Base-by-base conservation (phyloP, 2,113 vertebrate genomes). In the Piprites chloris region DNA sequence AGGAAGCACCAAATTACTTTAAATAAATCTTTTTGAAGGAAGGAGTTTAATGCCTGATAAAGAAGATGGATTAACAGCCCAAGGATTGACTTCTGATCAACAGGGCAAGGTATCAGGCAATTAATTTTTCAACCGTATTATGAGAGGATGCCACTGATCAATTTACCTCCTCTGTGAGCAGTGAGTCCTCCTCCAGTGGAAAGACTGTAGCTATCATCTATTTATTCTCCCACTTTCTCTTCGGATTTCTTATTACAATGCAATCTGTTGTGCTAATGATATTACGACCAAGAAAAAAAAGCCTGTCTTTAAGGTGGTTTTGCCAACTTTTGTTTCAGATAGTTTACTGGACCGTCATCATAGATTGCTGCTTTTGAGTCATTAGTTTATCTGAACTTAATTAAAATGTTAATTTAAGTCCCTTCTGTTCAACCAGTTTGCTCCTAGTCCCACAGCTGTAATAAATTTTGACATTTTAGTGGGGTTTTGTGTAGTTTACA, bases 361-460 rank as follows among this genome's bases (percentile, higher is more conserved):
- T 9, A 61, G 28, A 63, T 49, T 33, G 19, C n/a, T 91, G 49
- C 23, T 74, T 89, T 91, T 47, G 33, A 92, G 49, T 73, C 35
- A 68, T 61, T 91, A 85, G 56, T 82, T 95, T 89, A 75, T 93
- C 94, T 84, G 65, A 93, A 87, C 14, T 77, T 87, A 87, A 86
- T 89, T 85, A 84, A 84, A 83, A 67, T 24, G 7, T 9, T 59
- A 80, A 77, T 88, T 93, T 47, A 71, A 68, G 17, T 74, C 46
- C 1, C 15, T 92, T 72, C 13, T 12, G 52, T 90, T 77, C 39
- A 61, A 61, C 27, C 33, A 47, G 46, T 87, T 84, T 52, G 56
- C 24, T 87, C 7, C 50, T 88, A 37, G 9, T 58, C 74, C 62
- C 80, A 69, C 69, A 95, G 77, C 87, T 89, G 73, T 77, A 81